phyloP scores from a whole-genome alignment of 2,888 invertebrate genomes.

The Sphecodes monilicornis region DNA sequence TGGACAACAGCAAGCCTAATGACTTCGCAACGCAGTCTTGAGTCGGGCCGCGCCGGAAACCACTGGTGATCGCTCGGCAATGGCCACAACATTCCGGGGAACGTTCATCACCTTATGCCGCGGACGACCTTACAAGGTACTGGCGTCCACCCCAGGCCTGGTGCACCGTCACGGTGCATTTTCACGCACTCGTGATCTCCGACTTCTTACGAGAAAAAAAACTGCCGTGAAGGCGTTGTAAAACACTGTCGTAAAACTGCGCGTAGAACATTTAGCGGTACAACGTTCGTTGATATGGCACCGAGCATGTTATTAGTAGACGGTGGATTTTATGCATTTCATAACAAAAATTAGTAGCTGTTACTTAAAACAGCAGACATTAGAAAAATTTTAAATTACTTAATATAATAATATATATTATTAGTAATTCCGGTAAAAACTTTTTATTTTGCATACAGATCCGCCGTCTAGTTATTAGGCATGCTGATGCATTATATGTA shows the following conservation, averaged over 20 bases:
- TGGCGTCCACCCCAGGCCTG: neutral
- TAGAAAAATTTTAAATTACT: too few species aligned
- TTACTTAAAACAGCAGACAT: too few species aligned
- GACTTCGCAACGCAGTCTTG: slow-evolving; percentile 22
- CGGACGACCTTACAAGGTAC: slow-evolving; percentile 12
- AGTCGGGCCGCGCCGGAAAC: slow-evolving; percentile 42
- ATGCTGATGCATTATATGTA: neutral
- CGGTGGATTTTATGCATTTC: too few species aligned
- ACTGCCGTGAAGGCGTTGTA: slow-evolving; percentile 21
- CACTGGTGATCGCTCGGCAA: slow-evolving; percentile 32
- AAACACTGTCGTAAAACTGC: slow-evolving; percentile 27
- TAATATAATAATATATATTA: too few species aligned
- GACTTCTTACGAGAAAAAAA: slow-evolving; percentile 20
- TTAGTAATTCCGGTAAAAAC: too few species aligned
- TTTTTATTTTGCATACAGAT: too few species aligned
- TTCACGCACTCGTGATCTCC: slow-evolving; percentile 60
- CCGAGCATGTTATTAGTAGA: slow-evolving; percentile 17
- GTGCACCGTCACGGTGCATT: slow-evolving; percentile 32
- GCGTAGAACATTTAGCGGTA: neutral
- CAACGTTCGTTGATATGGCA: neutral
- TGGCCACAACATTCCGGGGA: neutral
- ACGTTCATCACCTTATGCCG: slow-evolving; percentile 54
- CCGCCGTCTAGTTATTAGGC: too few species aligned
- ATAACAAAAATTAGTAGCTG: too few species aligned
- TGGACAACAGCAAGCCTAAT: slow-evolving; percentile 60